These are phyloP conservation scores for Trogon melanurus DNA, from an alignment of 2,113 vertebrate genomes.

Conservation along the genomic window DNA sequence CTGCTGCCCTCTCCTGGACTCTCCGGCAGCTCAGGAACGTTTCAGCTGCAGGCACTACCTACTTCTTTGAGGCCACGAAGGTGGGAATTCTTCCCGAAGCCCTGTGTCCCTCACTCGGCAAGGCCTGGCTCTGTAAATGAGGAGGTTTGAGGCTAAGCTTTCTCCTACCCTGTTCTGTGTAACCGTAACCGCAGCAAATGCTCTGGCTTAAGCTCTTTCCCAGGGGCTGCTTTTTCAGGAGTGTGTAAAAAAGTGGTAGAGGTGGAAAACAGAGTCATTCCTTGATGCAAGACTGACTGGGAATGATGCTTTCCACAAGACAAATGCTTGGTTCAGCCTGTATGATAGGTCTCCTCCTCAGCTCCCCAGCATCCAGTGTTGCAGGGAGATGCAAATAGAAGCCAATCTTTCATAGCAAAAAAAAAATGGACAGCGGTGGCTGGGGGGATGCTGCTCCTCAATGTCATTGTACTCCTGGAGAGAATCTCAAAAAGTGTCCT, in stretches of 20 bases:
- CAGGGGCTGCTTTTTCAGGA: background rate
- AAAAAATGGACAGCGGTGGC: background rate
- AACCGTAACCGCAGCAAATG: background rate
- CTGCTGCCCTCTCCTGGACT: constrained; percentile 62
- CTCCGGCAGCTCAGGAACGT: background rate
- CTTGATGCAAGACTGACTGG: background rate
- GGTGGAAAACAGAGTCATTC: background rate
- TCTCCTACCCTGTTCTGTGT: background rate
- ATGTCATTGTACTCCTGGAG: background rate
- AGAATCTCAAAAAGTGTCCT: background rate
- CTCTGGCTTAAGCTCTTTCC: background rate
- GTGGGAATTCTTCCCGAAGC: background rate
- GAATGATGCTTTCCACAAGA: background rate
- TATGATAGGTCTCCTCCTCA: no score
- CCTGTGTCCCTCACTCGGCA: rapidly evolving
- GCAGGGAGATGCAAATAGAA: background rate
- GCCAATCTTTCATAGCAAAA: background rate
- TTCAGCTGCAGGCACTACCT: rapidly evolving
- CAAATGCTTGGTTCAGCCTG: background rate
- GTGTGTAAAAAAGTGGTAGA: background rate
- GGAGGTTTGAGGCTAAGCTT: background rate
- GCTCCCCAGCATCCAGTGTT: background rate
- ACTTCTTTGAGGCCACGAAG: background rate
- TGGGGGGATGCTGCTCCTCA: background rate
- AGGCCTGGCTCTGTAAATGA: background rate